Evolutionary conservation across 2,113 vertebrate genomes (phyloP).

Genomic region (Phasianus colchicus): DNA sequence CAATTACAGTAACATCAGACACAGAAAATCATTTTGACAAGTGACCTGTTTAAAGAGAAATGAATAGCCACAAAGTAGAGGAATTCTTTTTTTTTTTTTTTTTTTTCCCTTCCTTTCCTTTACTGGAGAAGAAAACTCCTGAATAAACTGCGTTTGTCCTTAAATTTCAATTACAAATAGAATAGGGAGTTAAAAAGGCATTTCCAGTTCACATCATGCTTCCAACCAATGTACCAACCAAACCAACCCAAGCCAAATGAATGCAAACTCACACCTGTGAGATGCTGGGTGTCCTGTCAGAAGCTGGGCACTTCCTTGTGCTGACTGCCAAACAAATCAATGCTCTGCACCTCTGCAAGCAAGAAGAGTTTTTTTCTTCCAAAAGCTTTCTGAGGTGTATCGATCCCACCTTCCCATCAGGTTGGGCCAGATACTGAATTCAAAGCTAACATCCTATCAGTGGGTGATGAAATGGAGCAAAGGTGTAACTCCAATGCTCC

Average conservation of each 20-base stretch:
- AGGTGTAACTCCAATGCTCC: not conserved
- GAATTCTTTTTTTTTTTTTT: not conserved
- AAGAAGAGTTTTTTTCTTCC: accelerated
- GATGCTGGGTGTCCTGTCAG: not conserved
- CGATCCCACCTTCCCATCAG: too few relatives aligned
- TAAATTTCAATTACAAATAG: not conserved
- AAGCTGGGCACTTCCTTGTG: too few relatives aligned
- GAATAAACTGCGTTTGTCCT: not conserved
- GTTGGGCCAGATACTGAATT: not conserved
- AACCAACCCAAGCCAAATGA: not conserved
- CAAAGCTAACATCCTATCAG: accelerated
- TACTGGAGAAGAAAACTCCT: not conserved
- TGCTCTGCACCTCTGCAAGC: not conserved
- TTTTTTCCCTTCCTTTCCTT: not conserved
- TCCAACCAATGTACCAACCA: not conserved
- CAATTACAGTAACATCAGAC: not conserved
- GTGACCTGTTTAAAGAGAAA: not conserved
- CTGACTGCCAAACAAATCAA: not conserved
- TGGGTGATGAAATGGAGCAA: not conserved
- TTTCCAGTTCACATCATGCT: accelerated
- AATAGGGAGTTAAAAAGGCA: not conserved
- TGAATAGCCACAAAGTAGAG: not conserved
- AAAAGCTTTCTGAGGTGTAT: not conserved
- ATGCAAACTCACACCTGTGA: not conserved
- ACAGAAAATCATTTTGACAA: not conserved